Evolutionary conservation across 2,888 invertebrate species (phyloP), one percentile per base, ranked within the genome.

Genomic region (Melinaea menophilus): DNA sequence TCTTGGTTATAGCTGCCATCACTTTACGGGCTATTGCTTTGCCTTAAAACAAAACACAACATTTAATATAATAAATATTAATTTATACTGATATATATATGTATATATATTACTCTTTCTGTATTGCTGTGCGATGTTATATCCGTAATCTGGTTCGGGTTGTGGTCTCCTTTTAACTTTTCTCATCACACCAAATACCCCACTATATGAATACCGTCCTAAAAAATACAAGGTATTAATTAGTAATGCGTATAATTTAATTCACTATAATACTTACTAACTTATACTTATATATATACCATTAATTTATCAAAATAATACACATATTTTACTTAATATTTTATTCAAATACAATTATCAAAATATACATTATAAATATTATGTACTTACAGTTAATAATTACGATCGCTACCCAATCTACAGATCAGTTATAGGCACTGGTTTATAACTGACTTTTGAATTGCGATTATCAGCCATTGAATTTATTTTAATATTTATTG

Each of bases 1-100:
- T 51, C 7, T 51, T 51, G 3, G 7, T 34, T 56, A 56, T 56
- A 56, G 55, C 37, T 56, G 35, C 34, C n/a, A 56, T n/a, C n/a
- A 56, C 37, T 56, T 56, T 56, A 7, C 35, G 37, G 11, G 33
- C 35, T 3, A 56, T 13, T 56, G 51, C 7, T 51, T 51, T 41
- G n/a, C 51, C 37, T 35, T 13, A 56, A 34, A 56, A 11, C 3
- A 12, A 35, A 56, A 35, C 35, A 34, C 5, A 55, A 35, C 12
- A n/a, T 55, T 7, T 22, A 35, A 13, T 5, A 55, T 12, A 3
- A 7, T 34, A 55, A 48, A n/a, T 12, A n/a, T 1, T 48, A 7
- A 5, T 7, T n/a, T 7, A 13, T 11, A n/a, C 13, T 48, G 11
- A 34, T 22, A 35, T 33, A 4, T 12, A 34, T 34, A 7, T 12